Evolutionary conservation across 1,140 invertebrate species (phyloP).

Genomic region (Augochlora pura): DNA sequence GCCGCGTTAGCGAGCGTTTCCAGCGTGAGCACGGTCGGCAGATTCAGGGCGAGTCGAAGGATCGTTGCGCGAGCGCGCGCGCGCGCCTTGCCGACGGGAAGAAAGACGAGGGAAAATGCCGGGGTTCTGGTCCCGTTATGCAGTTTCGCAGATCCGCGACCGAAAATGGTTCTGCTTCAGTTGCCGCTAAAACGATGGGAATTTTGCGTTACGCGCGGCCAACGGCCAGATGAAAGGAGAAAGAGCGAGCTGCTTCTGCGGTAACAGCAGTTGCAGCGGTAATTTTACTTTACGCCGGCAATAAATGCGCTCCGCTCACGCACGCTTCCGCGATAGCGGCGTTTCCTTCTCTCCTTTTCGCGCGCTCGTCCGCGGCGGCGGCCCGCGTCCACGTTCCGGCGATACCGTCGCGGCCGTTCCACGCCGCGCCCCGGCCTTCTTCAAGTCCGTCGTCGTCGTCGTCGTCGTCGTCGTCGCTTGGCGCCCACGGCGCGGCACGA

Average conservation of each 20-base stretch:
- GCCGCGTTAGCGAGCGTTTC: not conserved
- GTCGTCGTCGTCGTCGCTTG: too few species aligned
- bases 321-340: slow-evolving; percentile 69
- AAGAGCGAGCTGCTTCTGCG: slow-evolving; percentile 55
- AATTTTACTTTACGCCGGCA: slow-evolving; percentile 74
- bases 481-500: slow-evolving; percentile 36
- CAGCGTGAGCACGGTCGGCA: not conserved
- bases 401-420: not conserved
- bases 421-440: not conserved
- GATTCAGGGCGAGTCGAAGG: slow-evolving; percentile 10
- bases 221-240: slow-evolving; percentile 40
- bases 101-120: slow-evolving; percentile 15
- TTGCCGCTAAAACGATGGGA: slow-evolving; percentile 74
- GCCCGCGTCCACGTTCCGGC: not conserved
- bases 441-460: too few species aligned
- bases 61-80: not conserved
- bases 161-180: slow-evolving; percentile 72
- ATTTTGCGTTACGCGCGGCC: slow-evolving; percentile 65
- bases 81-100: not conserved
- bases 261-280: slow-evolving; percentile 69
- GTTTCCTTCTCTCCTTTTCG: slow-evolving; percentile 1
- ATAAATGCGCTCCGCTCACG: slow-evolving; percentile 74
- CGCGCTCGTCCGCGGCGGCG: not conserved
- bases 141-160: slow-evolving; percentile 60
- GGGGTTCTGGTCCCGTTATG: slow-evolving; percentile 42